Evolutionary conservation across 2,888 invertebrate genomes (phyloP).

Genomic region (Agapetus fuscipes): DNA sequence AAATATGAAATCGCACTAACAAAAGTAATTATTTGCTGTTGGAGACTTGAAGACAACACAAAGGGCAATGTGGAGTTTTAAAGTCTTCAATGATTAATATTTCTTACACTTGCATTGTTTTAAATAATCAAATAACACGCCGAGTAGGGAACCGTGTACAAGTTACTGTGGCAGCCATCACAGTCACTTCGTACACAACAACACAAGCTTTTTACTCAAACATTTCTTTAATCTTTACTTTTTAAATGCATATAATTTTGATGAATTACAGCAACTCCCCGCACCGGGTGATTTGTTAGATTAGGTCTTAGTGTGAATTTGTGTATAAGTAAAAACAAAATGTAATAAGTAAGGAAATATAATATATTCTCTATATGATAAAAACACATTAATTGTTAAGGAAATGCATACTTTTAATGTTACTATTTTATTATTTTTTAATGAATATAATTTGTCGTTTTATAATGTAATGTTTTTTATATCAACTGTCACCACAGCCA

Average conservation of each 20-base stretch:
- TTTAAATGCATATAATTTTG: too few species aligned
- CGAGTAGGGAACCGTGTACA: too few species aligned
- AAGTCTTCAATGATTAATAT: neutral
- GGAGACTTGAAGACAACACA: slow-evolving; percentile 11
- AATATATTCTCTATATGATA: too few species aligned
- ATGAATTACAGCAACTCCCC: too few species aligned
- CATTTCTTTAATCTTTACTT: neutral
- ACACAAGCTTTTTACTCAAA: neutral
- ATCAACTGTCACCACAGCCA: slow-evolving; percentile 46
- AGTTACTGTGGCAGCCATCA: slow-evolving; percentile 19
- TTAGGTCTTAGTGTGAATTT: too few species aligned
- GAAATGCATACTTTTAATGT: slow-evolving; percentile 1
- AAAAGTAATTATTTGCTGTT: neutral
- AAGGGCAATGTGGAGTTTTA: slow-evolving; percentile 19
- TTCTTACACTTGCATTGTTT: neutral
- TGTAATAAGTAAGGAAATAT: too few species aligned
- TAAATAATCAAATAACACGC: slow-evolving; percentile 4
- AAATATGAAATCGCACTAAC: neutral
- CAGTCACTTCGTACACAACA: slow-evolving; percentile 1
- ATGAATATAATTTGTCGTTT: neutral
- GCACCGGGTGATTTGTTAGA: neutral
- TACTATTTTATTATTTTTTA: neutral
- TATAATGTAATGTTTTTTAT: slow-evolving; percentile 10
- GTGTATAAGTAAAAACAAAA: too few species aligned
- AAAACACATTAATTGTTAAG: too few species aligned